Evolutionary conservation across 2,888 invertebrate genomes (phyloP).

Genomic region (Dexiosoma caninum): DNA sequence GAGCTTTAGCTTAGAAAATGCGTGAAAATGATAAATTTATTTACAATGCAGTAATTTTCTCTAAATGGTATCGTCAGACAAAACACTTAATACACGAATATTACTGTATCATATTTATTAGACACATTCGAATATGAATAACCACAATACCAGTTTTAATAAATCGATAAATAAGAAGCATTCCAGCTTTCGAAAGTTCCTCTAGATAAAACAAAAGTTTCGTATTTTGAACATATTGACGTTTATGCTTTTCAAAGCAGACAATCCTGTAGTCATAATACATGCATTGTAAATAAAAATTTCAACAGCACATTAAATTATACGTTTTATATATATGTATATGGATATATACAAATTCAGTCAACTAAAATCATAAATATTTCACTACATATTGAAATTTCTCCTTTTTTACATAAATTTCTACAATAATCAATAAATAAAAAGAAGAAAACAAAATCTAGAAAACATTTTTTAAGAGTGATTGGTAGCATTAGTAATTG

Average conservation of each 20-base stretch:
- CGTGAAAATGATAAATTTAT: no score
- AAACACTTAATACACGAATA: no score
- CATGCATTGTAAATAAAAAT: constrained; percentile 48
- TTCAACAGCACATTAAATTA: constrained; percentile 62
- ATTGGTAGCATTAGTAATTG: constrained; percentile 66
- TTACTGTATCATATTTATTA: no score
- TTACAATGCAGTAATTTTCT: no score
- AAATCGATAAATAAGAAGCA: no score
- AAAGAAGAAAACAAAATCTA: constrained; percentile 45
- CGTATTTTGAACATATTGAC: not conserved
- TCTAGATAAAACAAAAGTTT: not conserved
- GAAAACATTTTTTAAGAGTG: constrained; percentile 54
- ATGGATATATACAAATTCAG: constrained; percentile 56
- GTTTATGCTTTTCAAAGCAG: not conserved
- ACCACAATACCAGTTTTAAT: no score
- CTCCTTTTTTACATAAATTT: constrained; percentile 41
- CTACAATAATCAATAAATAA: not conserved
- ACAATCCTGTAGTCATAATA: not conserved
- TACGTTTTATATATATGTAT: constrained; percentile 29
- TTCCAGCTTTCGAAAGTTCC: no score
- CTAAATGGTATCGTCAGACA: no score
- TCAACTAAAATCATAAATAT: constrained; percentile 8
- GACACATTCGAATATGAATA: no score
- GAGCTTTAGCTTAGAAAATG: no score
- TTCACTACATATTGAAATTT: constrained; percentile 7